These are phyloP conservation scores for Orthosia incerta DNA, from an alignment of 2,888 invertebrate genomes.

Conservation along the genomic window DNA sequence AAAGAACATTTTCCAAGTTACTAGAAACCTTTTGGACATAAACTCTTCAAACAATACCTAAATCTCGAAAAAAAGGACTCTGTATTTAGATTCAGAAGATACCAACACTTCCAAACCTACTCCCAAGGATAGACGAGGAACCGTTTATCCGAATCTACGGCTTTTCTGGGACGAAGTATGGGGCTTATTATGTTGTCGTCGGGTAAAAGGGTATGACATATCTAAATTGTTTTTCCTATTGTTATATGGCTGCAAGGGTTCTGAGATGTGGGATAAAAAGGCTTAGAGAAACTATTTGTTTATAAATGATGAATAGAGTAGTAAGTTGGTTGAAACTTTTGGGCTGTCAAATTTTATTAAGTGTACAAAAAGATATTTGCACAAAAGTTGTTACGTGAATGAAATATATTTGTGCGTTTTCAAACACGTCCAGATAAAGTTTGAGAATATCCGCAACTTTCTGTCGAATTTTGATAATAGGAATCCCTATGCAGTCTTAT, in stretches of 20 bases:
- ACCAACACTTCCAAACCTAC: conserved; percentile 34
- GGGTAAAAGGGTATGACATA: conserved; percentile 64
- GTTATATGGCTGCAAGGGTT: conserved; percentile 56
- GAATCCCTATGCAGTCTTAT: not conserved
- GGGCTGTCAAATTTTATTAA: conserved; percentile 4
- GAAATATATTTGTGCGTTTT: not conserved
- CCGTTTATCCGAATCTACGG: conserved; percentile 48
- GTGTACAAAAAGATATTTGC: conserved; percentile 1
- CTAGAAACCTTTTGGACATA: conserved; percentile 6
- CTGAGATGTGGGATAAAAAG: conserved; percentile 40
- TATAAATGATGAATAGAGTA: conserved; percentile 45
- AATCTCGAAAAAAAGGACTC: conserved; percentile 11
- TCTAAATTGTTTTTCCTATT: conserved; percentile 65
- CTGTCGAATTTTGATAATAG: not conserved
- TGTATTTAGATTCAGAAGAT: conserved; percentile 54
- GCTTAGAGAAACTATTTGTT: conserved; percentile 51
- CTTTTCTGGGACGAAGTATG: conserved; percentile 47
- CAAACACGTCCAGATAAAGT: not conserved
- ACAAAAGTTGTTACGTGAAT: not conserved
- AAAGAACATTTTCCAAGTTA: conserved; percentile 12
- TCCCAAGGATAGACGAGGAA: conserved; percentile 41
- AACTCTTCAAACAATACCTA: not conserved
- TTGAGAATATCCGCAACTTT: not conserved
- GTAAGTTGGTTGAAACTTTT: conserved; percentile 35
- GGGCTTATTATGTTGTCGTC: conserved; percentile 59